A percentile compares a stretch with the other conserved stretches of the same genome.
Conservation (phyloP, 2,797 vertebrate species). For the Oophaga sylvatica region DNA sequence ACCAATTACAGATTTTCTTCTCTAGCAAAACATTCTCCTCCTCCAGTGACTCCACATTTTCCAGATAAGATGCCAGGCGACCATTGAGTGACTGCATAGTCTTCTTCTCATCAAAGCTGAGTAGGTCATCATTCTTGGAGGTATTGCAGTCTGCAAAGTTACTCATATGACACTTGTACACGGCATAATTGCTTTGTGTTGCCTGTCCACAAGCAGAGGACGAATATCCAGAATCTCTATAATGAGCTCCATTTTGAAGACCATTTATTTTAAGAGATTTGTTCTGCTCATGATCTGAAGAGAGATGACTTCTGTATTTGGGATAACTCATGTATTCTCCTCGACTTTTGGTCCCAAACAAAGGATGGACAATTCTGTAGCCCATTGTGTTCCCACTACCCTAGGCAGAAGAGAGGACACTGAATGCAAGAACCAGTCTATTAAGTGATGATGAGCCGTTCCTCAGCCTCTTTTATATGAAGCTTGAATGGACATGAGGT, state of each 20-base stretch:
- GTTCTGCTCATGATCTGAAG: not conserved
- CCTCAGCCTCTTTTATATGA: slow-evolving; percentile 31
- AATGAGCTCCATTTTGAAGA: not conserved
- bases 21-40: slow-evolving; percentile 8
- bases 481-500: slow-evolving; percentile 22
- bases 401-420: not conserved
- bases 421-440: not conserved
- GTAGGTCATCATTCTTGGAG: not conserved
- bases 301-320: not conserved
- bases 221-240: not conserved
- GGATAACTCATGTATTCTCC: not conserved
- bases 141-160: not conserved
- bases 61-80: slow-evolving; percentile 36
- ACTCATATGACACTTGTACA: not conserved
- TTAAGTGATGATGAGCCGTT: not conserved
- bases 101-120: slow-evolving; percentile 19
- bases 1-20: slow-evolving; percentile 28
- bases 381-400: slow-evolving; percentile 15
- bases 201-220: not conserved
- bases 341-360: not conserved
- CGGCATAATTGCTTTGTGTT: not conserved
- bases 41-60: slow-evolving; percentile 24
- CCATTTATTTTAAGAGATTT: not conserved
- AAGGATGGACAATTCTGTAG: not conserved
- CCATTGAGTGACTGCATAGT: slow-evolving; percentile 35